phyloP scores from a whole-genome alignment of 2,888 invertebrate species.

The Aphidoletes aphidimyza region DNA sequence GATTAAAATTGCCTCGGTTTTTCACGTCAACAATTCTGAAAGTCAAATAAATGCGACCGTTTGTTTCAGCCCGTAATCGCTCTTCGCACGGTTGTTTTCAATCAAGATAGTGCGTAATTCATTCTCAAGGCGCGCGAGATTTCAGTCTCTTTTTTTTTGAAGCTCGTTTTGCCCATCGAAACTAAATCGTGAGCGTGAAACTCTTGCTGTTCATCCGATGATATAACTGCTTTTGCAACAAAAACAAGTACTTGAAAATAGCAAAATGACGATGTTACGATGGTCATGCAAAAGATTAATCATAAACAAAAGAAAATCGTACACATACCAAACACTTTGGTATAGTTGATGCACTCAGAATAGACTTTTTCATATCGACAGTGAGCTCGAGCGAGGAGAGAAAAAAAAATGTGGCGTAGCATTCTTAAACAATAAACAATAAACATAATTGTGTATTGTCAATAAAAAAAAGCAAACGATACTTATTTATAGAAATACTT shows the following conservation, averaged over 20 bases:
- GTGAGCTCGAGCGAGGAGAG: too few relatives aligned
- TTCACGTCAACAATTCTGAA: background rate
- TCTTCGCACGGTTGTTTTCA: background rate
- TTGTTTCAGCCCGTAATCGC: background rate
- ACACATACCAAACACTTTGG: background rate
- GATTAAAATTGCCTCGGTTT: background rate
- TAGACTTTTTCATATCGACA: too few relatives aligned
- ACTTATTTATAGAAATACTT: constrained; percentile 40
- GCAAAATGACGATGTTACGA: background rate
- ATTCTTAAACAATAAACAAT: constrained; percentile 7
- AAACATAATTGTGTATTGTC: constrained; percentile 51
- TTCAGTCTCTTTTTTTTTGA: background rate
- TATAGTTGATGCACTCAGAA: background rate
- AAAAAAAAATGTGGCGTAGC: background rate
- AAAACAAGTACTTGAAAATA: background rate
- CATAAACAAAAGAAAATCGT: constrained; percentile 1
- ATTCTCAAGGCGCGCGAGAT: constrained; percentile 22
- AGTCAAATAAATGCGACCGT: constrained; percentile 20
- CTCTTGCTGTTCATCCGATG: background rate
- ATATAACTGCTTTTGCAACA: background rate
- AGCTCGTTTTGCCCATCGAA: too few relatives aligned
- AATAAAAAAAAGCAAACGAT: background rate
- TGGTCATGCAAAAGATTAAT: background rate
- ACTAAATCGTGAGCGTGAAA: background rate
- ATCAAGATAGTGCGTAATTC: constrained; percentile 45